Evolutionary conservation across 2,888 invertebrate genomes (phyloP), one percentile per base, ranked within the genome.

Genomic region (Leptinotarsa juncta): DNA sequence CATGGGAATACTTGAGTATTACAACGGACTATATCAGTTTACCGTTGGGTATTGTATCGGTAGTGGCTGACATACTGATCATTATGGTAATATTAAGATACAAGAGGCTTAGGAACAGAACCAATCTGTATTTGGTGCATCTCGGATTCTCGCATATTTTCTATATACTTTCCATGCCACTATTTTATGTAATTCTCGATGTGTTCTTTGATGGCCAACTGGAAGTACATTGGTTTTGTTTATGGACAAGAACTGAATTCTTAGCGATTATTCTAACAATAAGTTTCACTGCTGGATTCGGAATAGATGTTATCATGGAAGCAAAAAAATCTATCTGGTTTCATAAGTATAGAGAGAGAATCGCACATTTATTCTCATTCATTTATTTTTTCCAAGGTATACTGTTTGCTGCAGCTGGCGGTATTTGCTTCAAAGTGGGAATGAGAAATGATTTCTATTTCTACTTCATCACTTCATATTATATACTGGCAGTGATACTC

Each of bases 241-340:
- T 74, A 48, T 80, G 80, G 80, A 69, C 73, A 3, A 67, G 77
- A 32, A 23, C 76, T 2, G 80, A 78, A 18, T 77, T 77, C 62
- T 75, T 75, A 49, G 77, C 77, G 18, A 77, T 80, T 50, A 77
- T 74, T 65, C 69, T 81, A 53, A 66, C 73, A 18, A 20, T 81
- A 15, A 73, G 77, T 3, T 82, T 79, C 70, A 67, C 77, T 5
- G 77, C 76, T 3, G 79, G 77, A 14, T 80, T 74, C 65, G 74
- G 80, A 3, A 12, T 81, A 5, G 82, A 82, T 60, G 78, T 77
- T 4, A 73, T 78, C 66, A 60, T 80, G 12, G 78, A 78, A 67
- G 71, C 73, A 14, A 48, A 15, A 4, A 70, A 49, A 50, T 72
- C 75, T 1, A 53, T 51, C 12, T 78, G 78, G 72, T 81, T 79